Conservation (phyloP, 1,140 invertebrate genomes). For the Ectropis grisescens region DNA sequence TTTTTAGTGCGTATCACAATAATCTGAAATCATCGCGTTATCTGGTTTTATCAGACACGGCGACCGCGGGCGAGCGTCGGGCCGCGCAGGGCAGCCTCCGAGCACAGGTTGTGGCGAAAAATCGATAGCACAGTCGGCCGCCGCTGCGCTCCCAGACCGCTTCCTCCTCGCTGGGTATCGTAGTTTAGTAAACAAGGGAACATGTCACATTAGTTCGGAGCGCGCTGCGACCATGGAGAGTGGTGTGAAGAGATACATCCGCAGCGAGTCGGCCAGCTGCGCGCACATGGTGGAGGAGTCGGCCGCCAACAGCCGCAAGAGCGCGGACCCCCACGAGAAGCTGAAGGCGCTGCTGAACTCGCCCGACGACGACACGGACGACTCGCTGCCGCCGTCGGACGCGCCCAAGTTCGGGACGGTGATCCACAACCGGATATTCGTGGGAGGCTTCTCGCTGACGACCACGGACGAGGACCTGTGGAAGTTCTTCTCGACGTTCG, state of each 20-base stretch:
- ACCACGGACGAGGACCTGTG: conserved; percentile 88
- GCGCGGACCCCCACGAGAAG: conserved; percentile 51
- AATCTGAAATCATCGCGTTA: conserved; percentile 45
- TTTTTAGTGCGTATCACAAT: conserved; percentile 59
- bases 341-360: conserved; percentile 56
- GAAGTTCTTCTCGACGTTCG: conserved; percentile 88
- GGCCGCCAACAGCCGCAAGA: conserved; percentile 44
- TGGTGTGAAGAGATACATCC: conserved; percentile 48
- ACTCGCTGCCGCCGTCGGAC: conserved; percentile 65
- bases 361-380: conserved; percentile 56
- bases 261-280: conserved; percentile 57
- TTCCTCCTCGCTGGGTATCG: conserved; percentile 48
- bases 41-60: conserved; percentile 14
- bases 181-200: conserved; percentile 63
- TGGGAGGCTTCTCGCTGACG: conserved; percentile 90
- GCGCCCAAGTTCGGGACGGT: conserved; percentile 83
- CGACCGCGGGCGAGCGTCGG: not conserved
- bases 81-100: conserved; percentile 2
- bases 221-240: no score
- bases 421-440: conserved; percentile 95
- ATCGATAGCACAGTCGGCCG: conserved; percentile 32
- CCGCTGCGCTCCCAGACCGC: conserved; percentile 27
- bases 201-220: conserved; percentile 38
- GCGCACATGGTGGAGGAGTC: conserved; percentile 57
- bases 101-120: conserved; percentile 7